phyloP scores from a whole-genome alignment of 2,888 invertebrate species.

The Allygus modestus region DNA sequence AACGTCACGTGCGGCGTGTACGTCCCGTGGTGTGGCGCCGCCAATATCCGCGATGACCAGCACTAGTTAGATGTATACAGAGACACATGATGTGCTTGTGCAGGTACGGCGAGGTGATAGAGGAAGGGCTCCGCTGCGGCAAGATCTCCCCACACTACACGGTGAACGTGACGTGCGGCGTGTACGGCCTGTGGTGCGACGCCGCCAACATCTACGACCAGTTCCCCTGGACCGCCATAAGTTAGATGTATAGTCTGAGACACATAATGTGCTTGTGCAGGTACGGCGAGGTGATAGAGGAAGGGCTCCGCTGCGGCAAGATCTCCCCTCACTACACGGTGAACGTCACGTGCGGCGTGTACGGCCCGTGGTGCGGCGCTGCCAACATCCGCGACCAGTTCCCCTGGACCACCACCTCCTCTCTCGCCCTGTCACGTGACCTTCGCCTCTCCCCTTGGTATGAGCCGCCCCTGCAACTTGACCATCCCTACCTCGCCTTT shows the following conservation, averaged over 20 bases:
- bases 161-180: conserved; percentile 1
- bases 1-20: conserved; percentile 14
- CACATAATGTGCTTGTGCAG: background rate
- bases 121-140: conserved; percentile 30
- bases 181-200: conserved; percentile 33
- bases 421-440: conserved; percentile 8
- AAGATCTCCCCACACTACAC: conserved; percentile 26
- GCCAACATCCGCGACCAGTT: conserved; percentile 29
- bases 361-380: conserved; percentile 39
- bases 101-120: conserved; percentile 21
- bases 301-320: conserved; percentile 37
- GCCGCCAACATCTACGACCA: conserved; percentile 13
- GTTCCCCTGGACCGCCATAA: conserved; percentile 46
- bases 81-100: no score
- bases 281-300: conserved; percentile 30
- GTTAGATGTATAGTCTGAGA: no score
- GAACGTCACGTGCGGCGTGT: conserved; percentile 21
- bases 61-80: no score
- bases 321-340: conserved; percentile 32
- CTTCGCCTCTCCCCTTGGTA: conserved; percentile 3
- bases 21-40: conserved; percentile 15
- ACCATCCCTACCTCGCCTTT: conserved; percentile 37
- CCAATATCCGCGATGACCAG: conserved; percentile 3
- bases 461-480: conserved; percentile 1
- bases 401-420: conserved; percentile 20